A percentile compares a stretch with the other conserved stretches of the same genome.
Evolutionary conservation across 2,113 vertebrate species (phyloP).

Genomic region (Eonycteris spelaea): DNA sequence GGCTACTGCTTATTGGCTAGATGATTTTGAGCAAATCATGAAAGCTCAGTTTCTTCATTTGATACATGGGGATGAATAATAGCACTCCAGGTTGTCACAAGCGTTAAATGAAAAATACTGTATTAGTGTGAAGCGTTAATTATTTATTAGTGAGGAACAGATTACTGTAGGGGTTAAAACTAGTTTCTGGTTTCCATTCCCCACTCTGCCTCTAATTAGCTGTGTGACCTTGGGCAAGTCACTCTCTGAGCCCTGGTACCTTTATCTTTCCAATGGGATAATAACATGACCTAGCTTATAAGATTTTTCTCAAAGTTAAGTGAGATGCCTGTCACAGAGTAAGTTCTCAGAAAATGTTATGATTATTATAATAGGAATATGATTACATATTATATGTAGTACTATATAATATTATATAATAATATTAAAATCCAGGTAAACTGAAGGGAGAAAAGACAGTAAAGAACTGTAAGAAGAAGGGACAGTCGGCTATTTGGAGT

Average conservation of each 20-base stretch:
- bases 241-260: not conserved
- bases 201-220: not conserved
- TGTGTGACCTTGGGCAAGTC: not conserved
- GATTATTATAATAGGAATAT: not conserved
- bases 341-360: not conserved
- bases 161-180: not conserved
- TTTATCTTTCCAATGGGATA: not conserved
- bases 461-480: not conserved
- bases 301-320: constrained; percentile 17
- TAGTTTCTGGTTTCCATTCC: not conserved
- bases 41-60: not conserved
- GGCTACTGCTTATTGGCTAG: not conserved
- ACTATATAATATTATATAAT: not conserved
- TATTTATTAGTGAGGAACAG: not conserved
- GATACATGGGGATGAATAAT: not conserved
- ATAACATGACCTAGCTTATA: not conserved
- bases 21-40: not conserved
- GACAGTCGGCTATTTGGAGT: not conserved
- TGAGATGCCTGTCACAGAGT: not conserved
- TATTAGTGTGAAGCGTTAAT: not conserved
- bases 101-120: not conserved
- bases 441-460: not conserved
- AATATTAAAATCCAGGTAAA: not conserved
- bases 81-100: not conserved
- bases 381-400: not conserved